Base-by-base conservation (phyloP, 2,113 vertebrate genomes). In the Taurulus bubalis region DNA sequence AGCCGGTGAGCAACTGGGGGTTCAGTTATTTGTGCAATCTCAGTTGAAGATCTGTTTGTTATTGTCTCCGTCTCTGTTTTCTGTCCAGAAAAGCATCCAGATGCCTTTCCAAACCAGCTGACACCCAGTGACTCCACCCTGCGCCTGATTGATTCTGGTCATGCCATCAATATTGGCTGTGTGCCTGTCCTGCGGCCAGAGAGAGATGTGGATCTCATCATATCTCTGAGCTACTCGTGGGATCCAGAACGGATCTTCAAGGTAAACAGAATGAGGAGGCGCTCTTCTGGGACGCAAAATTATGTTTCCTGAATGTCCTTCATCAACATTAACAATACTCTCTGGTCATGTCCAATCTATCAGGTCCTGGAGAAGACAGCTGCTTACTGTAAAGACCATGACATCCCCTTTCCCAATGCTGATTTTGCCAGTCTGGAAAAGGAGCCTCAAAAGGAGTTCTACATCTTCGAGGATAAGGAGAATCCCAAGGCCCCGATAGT, bases 61-160 rank as follows among this genome's bases (percentile, higher is more conserved):
- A 22, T 34, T 38, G 30, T 38, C 22, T 58, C 36, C 7, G 8
- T 38, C 14, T 28, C 15, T 51, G 4, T 51, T 34, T 24, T 30
- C 47, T 68, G 18, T 36, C 78, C 85, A 98, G 96, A 95, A 51
- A 93, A 90, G 28, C 91, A 96, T 36, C 92, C 95, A 38, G 96
- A 97, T 0, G 80, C 85, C 0, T 94, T 93, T 80, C 96, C 96
- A 58, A 95, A 96, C 79, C 73, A 81, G 55, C 89, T 98, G 93
- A 97, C 97, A 0, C 97, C 97, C 0, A 64, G 67, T 4, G 93
- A 96, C 69, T 77, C 94, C 36, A 86, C 92, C 5, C 94, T 97
- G 4, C 93, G 91, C 64, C 91, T 97, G 73, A 93, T 97, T 79
- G 97, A 98, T 68, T 90, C 96, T 0, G 97, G 96, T n/a, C 96